Conservation (phyloP, 2,113 vertebrate species). For the Picathartes gymnocephalus region DNA sequence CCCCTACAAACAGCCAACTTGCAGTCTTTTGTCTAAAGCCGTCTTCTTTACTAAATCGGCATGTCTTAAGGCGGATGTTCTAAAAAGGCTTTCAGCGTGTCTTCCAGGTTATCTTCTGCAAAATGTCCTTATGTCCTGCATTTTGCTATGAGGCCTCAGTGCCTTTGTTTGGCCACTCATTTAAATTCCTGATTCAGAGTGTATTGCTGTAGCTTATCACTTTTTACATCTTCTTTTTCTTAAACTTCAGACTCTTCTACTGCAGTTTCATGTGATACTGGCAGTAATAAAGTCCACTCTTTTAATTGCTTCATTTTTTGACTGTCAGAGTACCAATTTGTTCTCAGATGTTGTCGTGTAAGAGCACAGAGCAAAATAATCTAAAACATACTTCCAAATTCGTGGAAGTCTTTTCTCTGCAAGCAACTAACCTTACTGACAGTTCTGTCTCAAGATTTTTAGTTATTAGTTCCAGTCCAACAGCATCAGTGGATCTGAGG, state of each 20-base stretch:
- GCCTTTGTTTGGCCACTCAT: neutral
- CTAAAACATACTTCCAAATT: neutral
- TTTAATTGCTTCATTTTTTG: neutral
- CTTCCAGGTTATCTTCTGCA: neutral
- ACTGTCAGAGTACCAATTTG: neutral
- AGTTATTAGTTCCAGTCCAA: neutral
- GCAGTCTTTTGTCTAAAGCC: neutral
- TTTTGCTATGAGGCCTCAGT: neutral
- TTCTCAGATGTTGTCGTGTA: neutral
- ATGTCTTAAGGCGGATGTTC: neutral
- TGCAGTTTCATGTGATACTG: neutral
- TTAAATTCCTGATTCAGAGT: neutral
- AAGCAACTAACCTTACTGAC: neutral
- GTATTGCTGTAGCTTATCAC: neutral
- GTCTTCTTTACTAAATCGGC: neutral
- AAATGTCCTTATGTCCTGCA: neutral
- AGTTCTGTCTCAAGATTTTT: neutral
- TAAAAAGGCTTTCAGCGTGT: neutral
- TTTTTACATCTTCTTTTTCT: neutral
- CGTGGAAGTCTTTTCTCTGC: neutral
- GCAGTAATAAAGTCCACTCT: neutral
- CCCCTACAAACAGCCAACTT: fast-evolving
- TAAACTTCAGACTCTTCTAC: neutral
- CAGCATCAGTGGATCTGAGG: neutral
- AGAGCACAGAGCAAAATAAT: neutral